These are phyloP conservation scores for Drepanosiphum platanoidis DNA, from an alignment of 2,888 invertebrate genomes.

Conservation along the genomic window DNA sequence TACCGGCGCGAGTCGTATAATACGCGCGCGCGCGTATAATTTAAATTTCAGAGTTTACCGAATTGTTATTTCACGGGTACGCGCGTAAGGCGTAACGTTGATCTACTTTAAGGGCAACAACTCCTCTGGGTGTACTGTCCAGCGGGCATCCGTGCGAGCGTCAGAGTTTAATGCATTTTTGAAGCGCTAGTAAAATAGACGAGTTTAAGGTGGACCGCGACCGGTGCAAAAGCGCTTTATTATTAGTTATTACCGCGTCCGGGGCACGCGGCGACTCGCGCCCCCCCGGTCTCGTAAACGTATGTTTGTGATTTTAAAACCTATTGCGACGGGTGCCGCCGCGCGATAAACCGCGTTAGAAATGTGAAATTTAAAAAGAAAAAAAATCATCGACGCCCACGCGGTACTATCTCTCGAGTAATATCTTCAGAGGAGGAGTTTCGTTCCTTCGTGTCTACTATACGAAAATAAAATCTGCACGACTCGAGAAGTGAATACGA, in stretches of 20 bases:
- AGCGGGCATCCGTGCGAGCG: background rate
- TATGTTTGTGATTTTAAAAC: background rate
- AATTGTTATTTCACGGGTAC: slow-evolving; percentile 39
- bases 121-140: slow-evolving; percentile 32
- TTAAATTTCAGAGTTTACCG: slow-evolving; percentile 32
- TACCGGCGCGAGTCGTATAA: background rate
- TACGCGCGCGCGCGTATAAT: background rate
- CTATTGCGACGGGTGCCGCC: background rate
- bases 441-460: too few species aligned
- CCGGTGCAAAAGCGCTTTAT: slow-evolving; percentile 16
- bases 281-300: too few species aligned
- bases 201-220: slow-evolving; percentile 27
- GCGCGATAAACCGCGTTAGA: background rate
- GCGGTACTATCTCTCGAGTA: too few species aligned
- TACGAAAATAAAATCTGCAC: too few species aligned
- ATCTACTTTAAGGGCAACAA: slow-evolving; percentile 4
- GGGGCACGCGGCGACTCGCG: background rate
- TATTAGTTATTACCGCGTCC: slow-evolving; percentile 15
- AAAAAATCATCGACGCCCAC: too few species aligned
- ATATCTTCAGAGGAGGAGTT: too few species aligned
- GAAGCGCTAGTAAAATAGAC: slow-evolving; percentile 39
- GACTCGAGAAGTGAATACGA: too few species aligned
- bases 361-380: too few species aligned
- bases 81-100: background rate
- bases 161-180: slow-evolving; percentile 25